phyloP scores from a whole-genome alignment of 30 jellyfish, hydroid and myxozoan species.

The Aurelia coerulea region DNA sequence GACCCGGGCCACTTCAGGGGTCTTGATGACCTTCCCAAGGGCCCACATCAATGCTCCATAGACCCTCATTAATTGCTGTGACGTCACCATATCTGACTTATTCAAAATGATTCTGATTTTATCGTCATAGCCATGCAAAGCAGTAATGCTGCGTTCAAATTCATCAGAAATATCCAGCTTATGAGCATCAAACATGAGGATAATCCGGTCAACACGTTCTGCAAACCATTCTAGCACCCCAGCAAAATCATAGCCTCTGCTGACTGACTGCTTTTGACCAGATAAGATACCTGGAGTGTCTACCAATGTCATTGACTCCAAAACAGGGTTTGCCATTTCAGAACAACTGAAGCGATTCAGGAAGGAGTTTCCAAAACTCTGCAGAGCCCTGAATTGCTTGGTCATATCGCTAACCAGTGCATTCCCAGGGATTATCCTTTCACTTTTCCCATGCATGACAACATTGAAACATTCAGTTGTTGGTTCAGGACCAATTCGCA shows the following conservation, averaged over 20 bases:
- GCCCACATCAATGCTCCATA: conserved; percentile 99
- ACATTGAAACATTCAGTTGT: conserved; percentile 95
- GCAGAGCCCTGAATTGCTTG: conserved; percentile 87
- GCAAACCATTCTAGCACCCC: conserved; percentile 99
- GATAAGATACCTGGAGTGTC: conserved; percentile 99
- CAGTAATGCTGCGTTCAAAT: conserved; percentile 93
- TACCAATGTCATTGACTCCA: conserved; percentile 86
- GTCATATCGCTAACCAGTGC: conserved; percentile 90
- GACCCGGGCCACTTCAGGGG: conserved; percentile 99
- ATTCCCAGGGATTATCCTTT: conserved; percentile 95
- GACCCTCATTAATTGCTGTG: conserved; percentile 99
- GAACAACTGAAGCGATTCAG: conserved; percentile 94
- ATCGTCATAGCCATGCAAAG: conserved; percentile 96
- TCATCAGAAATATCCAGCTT: conserved; percentile 99
- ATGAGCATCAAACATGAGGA: conserved; percentile 97
- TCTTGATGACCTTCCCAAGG: conserved; percentile 97
- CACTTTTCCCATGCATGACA: conserved; percentile 89
- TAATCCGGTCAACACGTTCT: conserved; percentile 94
- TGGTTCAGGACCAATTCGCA: conserved; percentile 99
- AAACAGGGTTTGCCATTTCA: conserved; percentile 87
- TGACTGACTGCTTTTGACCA: conserved; percentile 96
- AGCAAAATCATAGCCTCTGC: conserved; percentile 96
- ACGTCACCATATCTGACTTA: conserved; percentile 95
- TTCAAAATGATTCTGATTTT: conserved; percentile 94
- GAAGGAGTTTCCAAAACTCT: conserved; percentile 97